Conservation (phyloP, 2,797 vertebrate genomes). For the Syndactyla subalaris region DNA sequence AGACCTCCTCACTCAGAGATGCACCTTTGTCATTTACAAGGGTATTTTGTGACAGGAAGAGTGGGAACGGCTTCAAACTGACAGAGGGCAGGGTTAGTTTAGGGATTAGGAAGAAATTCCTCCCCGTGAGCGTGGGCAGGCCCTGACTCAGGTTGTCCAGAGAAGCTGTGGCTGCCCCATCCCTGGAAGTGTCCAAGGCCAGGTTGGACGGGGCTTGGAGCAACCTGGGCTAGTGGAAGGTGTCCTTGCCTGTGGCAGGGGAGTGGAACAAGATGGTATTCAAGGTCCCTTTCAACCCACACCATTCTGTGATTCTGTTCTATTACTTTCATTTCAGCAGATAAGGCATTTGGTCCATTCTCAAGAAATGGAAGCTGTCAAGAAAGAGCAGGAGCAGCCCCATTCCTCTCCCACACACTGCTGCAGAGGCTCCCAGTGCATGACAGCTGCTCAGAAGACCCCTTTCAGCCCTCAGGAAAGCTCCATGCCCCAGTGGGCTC, state of each 20-base stretch:
- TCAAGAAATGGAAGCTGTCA: neutral
- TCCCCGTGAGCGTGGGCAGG: fast-evolving
- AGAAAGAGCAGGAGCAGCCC: neutral
- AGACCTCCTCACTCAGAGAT: neutral
- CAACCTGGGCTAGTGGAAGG: fast-evolving
- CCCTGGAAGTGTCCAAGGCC: neutral
- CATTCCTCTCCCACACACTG: fast-evolving
- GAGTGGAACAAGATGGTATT: neutral
- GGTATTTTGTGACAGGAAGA: neutral
- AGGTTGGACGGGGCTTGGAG: fast-evolving
- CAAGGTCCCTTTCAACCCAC: neutral
- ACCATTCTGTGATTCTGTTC: too few species aligned
- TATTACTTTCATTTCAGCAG: neutral
- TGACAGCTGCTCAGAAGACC: neutral
- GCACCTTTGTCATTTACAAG: neutral
- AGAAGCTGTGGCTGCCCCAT: neutral
- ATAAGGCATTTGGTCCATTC: neutral
- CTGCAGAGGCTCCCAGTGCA: fast-evolving
- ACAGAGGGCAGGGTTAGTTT: neutral
- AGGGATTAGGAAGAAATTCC: neutral
- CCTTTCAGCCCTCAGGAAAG: neutral
- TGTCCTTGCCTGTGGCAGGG: too few species aligned
- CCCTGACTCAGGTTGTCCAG: neutral
- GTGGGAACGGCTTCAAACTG: neutral
- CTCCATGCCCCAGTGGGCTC: neutral